phyloP scores from a whole-genome alignment of 2,113 vertebrate species.

The Cebidichthys violaceus region DNA sequence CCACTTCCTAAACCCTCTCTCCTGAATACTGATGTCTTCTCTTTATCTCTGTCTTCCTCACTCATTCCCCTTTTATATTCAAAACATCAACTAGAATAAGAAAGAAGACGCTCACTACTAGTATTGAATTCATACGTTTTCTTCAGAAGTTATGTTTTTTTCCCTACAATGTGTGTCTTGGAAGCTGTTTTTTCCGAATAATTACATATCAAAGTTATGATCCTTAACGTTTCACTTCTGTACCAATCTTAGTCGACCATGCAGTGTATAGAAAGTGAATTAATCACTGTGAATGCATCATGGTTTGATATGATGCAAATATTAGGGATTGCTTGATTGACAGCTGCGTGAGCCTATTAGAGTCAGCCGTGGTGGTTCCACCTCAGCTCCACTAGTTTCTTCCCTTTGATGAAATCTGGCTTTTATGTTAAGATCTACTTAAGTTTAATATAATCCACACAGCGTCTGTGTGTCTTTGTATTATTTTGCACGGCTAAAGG shows the following conservation, averaged over 20 bases:
- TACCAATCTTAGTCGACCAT: too few relatives aligned
- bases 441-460: background rate
- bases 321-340: background rate
- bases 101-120: background rate
- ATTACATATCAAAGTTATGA: background rate
- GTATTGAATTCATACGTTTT: background rate
- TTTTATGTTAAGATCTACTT: slow-evolving; percentile 12
- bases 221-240: background rate
- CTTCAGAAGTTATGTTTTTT: background rate
- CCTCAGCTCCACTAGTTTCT: background rate
- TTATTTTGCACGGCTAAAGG: background rate
- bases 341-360: background rate
- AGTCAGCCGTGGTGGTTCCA: background rate
- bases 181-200: background rate
- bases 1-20: slow-evolving; percentile 13
- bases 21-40: slow-evolving; percentile 16
- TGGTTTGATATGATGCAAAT: background rate
- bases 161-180: background rate
- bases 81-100: background rate
- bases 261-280: background rate
- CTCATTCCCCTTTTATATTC: background rate
- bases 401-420: slow-evolving; percentile 5
- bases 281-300: background rate
- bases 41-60: background rate
- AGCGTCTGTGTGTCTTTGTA: background rate